Evolutionary conservation across 2,888 invertebrate genomes (phyloP).

Genomic region (Dynastes hyllus): DNA sequence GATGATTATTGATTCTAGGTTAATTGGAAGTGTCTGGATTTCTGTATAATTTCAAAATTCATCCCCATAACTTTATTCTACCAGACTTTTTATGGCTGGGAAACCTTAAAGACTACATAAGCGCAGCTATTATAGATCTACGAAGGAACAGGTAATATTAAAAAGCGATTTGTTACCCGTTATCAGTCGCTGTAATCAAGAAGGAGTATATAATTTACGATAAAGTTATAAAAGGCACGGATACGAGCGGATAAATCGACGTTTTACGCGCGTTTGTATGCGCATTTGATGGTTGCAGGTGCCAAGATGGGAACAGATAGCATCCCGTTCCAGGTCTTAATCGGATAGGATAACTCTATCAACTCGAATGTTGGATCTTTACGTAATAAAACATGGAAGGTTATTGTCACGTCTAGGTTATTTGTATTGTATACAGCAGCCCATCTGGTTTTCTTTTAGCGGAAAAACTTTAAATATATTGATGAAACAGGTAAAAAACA

Average conservation of each 20-base stretch:
- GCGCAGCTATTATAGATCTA: background rate
- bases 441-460: too few relatives aligned
- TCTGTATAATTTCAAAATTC: too few relatives aligned
- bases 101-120: background rate
- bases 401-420: too few relatives aligned
- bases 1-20: background rate
- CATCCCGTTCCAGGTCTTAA: slow-evolving; percentile 58
- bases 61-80: background rate
- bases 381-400: too few relatives aligned
- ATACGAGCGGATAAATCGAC: slow-evolving; percentile 53
- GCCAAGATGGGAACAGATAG: slow-evolving; percentile 61
- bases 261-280: slow-evolving; percentile 48
- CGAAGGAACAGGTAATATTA: slow-evolving; percentile 53
- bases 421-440: too few relatives aligned
- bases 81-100: too few relatives aligned
- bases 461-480: too few relatives aligned
- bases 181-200: slow-evolving; percentile 58
- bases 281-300: slow-evolving; percentile 58
- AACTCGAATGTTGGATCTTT: too few relatives aligned
- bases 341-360: slow-evolving; percentile 30
- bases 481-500: too few relatives aligned
- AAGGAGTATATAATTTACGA: slow-evolving; percentile 61
- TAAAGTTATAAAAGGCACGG: slow-evolving; percentile 59
- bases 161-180: slow-evolving; percentile 60
- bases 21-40: too few relatives aligned